These are phyloP conservation scores for Lithobates pipiens DNA, from an alignment of 2,797 vertebrate species.

Conservation along the genomic window DNA sequence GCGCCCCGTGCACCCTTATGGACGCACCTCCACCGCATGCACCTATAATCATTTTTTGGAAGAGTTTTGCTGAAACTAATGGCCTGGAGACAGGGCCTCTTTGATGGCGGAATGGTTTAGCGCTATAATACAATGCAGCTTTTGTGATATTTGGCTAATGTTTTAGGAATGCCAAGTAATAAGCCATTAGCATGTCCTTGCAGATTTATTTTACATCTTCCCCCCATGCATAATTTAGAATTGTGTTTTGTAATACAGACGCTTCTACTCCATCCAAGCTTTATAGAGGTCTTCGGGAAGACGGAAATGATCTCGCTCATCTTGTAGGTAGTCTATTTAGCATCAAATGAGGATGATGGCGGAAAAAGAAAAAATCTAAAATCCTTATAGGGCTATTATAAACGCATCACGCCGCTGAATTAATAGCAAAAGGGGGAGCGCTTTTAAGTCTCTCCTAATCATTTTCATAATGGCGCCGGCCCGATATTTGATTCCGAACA, in stretches of 20 bases:
- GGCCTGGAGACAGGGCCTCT: background rate
- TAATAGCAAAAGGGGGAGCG: background rate
- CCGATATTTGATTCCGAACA: background rate
- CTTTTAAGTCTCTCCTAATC: slow-evolving; percentile 22
- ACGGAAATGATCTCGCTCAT: slow-evolving; percentile 31
- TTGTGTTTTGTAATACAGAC: background rate
- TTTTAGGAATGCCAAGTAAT: slow-evolving; percentile 20
- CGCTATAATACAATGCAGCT: background rate
- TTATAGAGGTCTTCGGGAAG: slow-evolving; percentile 14
- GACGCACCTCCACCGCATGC: too few relatives aligned
- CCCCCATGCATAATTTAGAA: slow-evolving; percentile 15
- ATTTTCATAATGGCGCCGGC: slow-evolving; percentile 32
- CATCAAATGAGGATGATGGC: slow-evolving; percentile 4
- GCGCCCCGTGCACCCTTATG: too few relatives aligned
- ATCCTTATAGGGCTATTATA: slow-evolving; percentile 24
- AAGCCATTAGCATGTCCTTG: background rate
- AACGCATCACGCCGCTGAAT: slow-evolving; percentile 12
- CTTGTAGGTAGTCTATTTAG: slow-evolving; percentile 32
- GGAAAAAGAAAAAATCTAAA: slow-evolving; percentile 31
- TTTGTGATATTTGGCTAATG: slow-evolving; percentile 34
- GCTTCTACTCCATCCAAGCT: background rate
- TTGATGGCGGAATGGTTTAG: background rate
- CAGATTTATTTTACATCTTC: slow-evolving; percentile 20
- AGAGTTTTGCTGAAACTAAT: background rate
- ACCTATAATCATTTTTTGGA: too few relatives aligned